Evolutionary conservation across 1,140 invertebrate species (phyloP).

Genomic region (Leptopilina clavipes): DNA sequence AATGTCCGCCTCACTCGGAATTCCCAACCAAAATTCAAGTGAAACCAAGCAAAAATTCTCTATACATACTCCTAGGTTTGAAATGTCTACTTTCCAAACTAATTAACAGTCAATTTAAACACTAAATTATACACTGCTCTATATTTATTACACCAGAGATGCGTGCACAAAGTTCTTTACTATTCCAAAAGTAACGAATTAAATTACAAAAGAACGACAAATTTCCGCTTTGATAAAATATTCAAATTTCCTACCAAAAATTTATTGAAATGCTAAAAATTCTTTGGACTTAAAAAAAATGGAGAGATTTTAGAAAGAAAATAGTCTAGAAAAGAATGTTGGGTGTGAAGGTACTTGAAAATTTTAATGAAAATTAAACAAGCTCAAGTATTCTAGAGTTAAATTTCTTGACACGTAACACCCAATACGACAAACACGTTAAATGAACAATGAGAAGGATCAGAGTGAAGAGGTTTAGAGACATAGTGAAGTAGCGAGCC

Average conservation of each 20-base stretch:
- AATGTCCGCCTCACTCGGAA: not conserved
- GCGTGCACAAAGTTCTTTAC: not conserved
- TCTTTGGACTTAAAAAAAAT: no score
- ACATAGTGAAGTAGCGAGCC: conserved; percentile 5
- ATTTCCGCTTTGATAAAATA: no score
- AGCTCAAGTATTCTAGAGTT: not conserved
- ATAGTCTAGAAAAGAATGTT: no score
- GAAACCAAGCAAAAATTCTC: not conserved
- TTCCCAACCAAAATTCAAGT: not conserved
- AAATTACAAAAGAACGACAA: no score
- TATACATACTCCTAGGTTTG: not conserved
- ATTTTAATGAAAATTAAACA: not conserved
- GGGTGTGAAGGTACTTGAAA: no score
- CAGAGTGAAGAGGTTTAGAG: conserved; percentile 19
- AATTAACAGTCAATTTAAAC: not conserved
- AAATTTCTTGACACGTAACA: conserved; percentile 11
- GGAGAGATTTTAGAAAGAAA: no score
- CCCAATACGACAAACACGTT: conserved; percentile 10
- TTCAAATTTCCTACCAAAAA: no score
- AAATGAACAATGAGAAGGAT: conserved; percentile 26
- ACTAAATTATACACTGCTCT: not conserved
- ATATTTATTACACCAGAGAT: not conserved
- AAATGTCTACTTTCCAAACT: not conserved
- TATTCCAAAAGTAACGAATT: no score
- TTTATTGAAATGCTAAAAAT: no score